These are phyloP conservation scores for Monopterus albus DNA, from an alignment of 2,113 vertebrate species.

Conservation along the genomic window DNA sequence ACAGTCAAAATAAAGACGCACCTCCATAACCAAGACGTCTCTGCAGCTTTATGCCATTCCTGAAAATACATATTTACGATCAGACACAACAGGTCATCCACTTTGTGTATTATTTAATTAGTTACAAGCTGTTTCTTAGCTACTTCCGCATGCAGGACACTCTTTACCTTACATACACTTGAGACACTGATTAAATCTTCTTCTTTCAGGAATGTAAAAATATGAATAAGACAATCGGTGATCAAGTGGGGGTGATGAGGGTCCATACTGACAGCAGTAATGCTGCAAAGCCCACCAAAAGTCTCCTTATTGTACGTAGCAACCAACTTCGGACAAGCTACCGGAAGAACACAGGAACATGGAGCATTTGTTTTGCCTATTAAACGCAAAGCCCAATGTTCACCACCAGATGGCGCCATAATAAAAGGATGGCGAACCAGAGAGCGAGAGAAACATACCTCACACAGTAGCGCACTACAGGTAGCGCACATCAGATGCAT, in stretches of 20 bases:
- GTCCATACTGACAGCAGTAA: background rate
- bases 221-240: slow-evolving; percentile 75
- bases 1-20: slow-evolving; percentile 22
- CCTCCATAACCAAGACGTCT: slow-evolving; percentile 83
- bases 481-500: background rate
- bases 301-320: no score
- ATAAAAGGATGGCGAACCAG: slow-evolving; percentile 30
- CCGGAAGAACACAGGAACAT: slow-evolving; percentile 55
- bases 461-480: background rate
- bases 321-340: slow-evolving; percentile 22
- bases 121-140: background rate
- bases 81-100: background rate
- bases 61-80: slow-evolving; percentile 33
- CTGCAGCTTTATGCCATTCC: slow-evolving; percentile 79
- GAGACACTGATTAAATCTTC: slow-evolving; percentile 75
- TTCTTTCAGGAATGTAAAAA: slow-evolving; percentile 76
- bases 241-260: slow-evolving; percentile 37
- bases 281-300: fast-evolving
- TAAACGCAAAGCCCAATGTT: fast-evolving
- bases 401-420: slow-evolving; percentile 67
- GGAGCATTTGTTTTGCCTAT: background rate
- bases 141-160: slow-evolving; percentile 61
- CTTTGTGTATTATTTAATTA: background rate
- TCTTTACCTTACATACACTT: slow-evolving; percentile 77
- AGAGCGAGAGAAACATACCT: fast-evolving